Evolutionary conservation across 2,113 vertebrate genomes (phyloP).

Genomic region (Sciurus niger): DNA sequence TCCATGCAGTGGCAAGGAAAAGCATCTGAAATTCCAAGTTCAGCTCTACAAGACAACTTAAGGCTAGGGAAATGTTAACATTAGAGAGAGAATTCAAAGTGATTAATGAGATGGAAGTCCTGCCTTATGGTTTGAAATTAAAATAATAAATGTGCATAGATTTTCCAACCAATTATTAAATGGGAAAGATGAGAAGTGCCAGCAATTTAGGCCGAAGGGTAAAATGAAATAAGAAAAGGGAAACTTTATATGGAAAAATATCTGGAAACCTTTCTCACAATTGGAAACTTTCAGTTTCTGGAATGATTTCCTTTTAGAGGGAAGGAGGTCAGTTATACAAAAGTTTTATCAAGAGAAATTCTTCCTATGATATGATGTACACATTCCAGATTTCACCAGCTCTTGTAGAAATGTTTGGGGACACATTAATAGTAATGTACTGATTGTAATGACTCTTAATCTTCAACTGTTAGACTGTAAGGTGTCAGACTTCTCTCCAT

Average conservation of each 20-base stretch:
- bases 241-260: conserved; percentile 43
- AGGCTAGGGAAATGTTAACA: conserved; percentile 42
- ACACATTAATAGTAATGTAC: not conserved
- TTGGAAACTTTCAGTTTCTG: conserved; percentile 14
- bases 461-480: not conserved
- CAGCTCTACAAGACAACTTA: not conserved
- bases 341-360: conserved; percentile 29
- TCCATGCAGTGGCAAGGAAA: not conserved
- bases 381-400: not conserved
- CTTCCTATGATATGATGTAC: not conserved
- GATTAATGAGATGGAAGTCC: conserved; percentile 25
- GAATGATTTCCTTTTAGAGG: not conserved
- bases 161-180: conserved; percentile 62
- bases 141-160: conserved; percentile 61
- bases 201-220: conserved; percentile 13
- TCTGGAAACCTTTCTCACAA: conserved; percentile 22
- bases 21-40: conserved; percentile 15
- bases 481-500: not conserved
- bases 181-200: conserved; percentile 33
- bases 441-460: not conserved
- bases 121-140: conserved; percentile 47
- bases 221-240: conserved; percentile 19
- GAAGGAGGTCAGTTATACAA: not conserved
- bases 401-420: not conserved
- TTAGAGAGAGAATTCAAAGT: conserved; percentile 61